These are phyloP conservation scores for Platichthys flesus DNA, from an alignment of 2,113 vertebrate species.

Conservation along the genomic window DNA sequence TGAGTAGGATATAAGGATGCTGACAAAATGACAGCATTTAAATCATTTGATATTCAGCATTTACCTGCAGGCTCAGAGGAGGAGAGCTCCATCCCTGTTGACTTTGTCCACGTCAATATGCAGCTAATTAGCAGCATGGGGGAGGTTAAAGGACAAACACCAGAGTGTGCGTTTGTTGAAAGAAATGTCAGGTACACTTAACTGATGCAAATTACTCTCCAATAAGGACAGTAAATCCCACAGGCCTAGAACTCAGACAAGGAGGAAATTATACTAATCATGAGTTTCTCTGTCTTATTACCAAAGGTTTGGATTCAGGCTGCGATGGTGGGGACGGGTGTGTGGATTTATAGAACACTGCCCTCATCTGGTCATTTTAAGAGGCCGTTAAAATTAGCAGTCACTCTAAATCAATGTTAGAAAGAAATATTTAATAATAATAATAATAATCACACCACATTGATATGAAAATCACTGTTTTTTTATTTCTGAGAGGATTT, in stretches of 20 bases:
- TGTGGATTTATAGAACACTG: constrained; percentile 38
- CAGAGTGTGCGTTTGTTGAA: neutral
- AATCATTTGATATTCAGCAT: neutral
- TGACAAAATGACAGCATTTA: neutral
- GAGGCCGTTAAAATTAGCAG: no score
- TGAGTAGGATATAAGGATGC: neutral
- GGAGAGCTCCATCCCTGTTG: neutral
- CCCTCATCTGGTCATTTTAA: constrained; percentile 51
- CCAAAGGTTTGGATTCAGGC: neutral
- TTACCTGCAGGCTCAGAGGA: neutral
- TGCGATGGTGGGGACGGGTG: neutral
- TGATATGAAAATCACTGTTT: constrained; percentile 55
- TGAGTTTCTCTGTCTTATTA: neutral
- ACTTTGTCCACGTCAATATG: neutral
- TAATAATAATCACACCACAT: neutral
- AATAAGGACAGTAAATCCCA: neutral
- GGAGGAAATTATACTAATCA: neutral
- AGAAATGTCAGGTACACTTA: neutral
- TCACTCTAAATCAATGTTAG: neutral
- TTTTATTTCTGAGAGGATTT: constrained; percentile 62
- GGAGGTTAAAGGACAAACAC: constrained; percentile 4
- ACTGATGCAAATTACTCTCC: neutral
- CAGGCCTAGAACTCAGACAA: neutral
- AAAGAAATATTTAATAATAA: neutral
- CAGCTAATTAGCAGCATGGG: constrained; percentile 12